phyloP scores from a whole-genome alignment of 1,140 invertebrate genomes.

The Apis laboriosa region DNA sequence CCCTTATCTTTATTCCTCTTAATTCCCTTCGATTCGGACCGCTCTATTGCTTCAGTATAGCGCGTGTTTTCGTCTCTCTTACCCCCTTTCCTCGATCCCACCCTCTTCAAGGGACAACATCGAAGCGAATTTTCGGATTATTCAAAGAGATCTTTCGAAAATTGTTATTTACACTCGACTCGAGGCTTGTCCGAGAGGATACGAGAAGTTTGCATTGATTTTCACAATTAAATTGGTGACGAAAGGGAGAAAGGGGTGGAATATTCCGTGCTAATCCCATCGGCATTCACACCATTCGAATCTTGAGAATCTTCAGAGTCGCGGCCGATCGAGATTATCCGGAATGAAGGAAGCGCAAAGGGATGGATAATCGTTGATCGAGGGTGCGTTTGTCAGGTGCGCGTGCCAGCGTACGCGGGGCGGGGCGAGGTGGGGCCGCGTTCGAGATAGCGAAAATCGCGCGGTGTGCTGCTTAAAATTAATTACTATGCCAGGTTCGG shows the following conservation, averaged over 20 bases:
- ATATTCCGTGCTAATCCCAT: too few species aligned
- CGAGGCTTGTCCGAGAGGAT: too few species aligned
- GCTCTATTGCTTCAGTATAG: slow-evolving; percentile 24
- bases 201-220: neutral
- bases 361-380: neutral
- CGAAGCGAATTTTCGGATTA: too few species aligned
- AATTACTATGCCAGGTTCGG: slow-evolving; percentile 73
- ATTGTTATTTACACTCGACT: too few species aligned
- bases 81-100: neutral
- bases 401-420: slow-evolving; percentile 6
- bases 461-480: slow-evolving; percentile 75
- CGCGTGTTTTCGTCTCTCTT: neutral
- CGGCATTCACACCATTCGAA: neutral
- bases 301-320: too few species aligned
- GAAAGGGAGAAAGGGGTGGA: too few species aligned
- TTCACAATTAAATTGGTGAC: too few species aligned
- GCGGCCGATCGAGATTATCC: neutral
- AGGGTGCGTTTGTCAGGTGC: slow-evolving; percentile 32
- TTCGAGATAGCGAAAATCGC: slow-evolving; percentile 64
- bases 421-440: slow-evolving; percentile 13
- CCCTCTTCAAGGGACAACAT: neutral
- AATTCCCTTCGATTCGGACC: slow-evolving; percentile 39
- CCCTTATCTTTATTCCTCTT: slow-evolving; percentile 61
- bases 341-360: neutral
- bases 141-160: too few species aligned